Conservation (phyloP, 2,113 vertebrate species). For the Macrotis lagotis region DNA sequence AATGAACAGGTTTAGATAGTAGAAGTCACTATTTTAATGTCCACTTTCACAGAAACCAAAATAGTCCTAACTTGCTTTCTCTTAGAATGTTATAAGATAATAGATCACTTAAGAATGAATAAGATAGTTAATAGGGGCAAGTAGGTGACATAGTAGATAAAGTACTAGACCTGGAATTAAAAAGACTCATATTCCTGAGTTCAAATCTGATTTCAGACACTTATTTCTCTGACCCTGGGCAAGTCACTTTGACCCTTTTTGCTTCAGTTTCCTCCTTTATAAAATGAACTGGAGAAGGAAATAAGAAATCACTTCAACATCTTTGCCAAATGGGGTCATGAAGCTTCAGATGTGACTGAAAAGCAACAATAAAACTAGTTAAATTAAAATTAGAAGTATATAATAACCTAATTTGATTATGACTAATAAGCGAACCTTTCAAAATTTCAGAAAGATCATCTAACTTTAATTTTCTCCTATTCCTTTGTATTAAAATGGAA, state of each 20-base stretch:
- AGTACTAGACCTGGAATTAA: too few species aligned
- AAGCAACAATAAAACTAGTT: background rate
- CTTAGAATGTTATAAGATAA: background rate
- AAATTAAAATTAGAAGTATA: background rate
- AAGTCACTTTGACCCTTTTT: background rate
- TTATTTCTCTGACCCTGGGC: too few species aligned
- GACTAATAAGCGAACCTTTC: background rate
- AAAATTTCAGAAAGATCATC: background rate
- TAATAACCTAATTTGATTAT: background rate
- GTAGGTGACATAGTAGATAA: too few species aligned
- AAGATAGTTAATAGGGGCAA: background rate
- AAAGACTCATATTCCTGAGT: background rate
- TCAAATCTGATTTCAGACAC: background rate
- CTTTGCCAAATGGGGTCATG: background rate
- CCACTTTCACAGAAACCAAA: background rate
- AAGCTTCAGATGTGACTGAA: background rate
- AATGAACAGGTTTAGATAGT: background rate
- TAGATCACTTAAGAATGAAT: background rate
- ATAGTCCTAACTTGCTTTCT: background rate
- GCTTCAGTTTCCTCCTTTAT: background rate
- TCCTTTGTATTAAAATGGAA: background rate
- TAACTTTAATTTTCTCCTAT: background rate
- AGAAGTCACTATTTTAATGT: background rate
- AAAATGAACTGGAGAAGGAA: background rate
- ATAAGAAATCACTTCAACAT: background rate